phyloP scores from a whole-genome alignment of 1,140 invertebrate genomes.

The Hormaphis cornu region DNA sequence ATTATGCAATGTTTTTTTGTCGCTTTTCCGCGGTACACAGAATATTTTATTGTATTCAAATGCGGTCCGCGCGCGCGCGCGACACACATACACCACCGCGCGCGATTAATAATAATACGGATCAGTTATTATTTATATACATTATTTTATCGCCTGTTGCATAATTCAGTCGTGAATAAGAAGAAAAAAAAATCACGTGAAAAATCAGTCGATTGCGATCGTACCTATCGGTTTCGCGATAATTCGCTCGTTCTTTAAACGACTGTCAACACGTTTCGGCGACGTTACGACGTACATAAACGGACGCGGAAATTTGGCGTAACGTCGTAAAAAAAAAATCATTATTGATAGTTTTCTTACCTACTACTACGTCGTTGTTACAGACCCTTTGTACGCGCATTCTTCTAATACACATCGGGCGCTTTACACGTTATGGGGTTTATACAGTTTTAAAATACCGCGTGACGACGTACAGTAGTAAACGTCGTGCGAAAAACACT shows the following conservation, averaged over 20 bases:
- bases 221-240: not conserved
- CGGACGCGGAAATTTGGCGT: not conserved
- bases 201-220: conserved; percentile 20
- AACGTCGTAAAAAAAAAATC: not conserved
- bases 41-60: conserved; percentile 26
- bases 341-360: not conserved
- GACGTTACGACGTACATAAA: too few relatives aligned
- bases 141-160: conserved; percentile 28
- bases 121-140: not conserved
- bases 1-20: conserved; percentile 21
- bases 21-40: conserved; percentile 5
- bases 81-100: not conserved
- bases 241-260: not conserved
- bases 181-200: conserved; percentile 6
- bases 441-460: too few relatives aligned
- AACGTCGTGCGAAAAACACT: too few relatives aligned
- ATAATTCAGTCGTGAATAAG: conserved; percentile 10
- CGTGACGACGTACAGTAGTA: too few relatives aligned
- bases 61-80: not conserved
- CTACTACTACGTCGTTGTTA: too few relatives aligned
- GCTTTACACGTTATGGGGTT: too few relatives aligned
- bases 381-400: not conserved
- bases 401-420: too few relatives aligned
- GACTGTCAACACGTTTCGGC: not conserved
- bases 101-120: not conserved